Evolutionary conservation across 2,797 vertebrate species (phyloP).

Genomic region (Phoxinus dragarum): DNA sequence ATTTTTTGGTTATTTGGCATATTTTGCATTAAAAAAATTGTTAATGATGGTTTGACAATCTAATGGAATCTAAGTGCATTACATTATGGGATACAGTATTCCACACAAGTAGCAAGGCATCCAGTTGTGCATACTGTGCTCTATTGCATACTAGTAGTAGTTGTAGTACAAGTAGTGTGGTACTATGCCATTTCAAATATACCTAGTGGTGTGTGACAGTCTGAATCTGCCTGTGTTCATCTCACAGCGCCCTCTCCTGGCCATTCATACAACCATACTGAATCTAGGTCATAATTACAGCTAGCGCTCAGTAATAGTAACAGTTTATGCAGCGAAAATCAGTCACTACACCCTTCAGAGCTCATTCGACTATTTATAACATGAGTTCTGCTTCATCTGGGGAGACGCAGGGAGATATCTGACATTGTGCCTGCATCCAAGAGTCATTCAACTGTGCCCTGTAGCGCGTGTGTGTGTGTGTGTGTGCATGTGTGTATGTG

Average conservation of each 20-base stretch:
- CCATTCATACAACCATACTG: neutral
- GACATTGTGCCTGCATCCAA: constrained; percentile 5
- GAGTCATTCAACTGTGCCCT: constrained; percentile 12
- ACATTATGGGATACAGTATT: neutral
- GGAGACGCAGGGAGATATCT: constrained; percentile 7
- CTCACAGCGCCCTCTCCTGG: constrained; percentile 61
- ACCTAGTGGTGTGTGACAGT: neutral
- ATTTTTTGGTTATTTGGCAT: neutral
- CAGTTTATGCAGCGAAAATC: constrained; percentile 15
- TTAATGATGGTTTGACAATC: neutral
- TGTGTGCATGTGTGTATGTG: neutral
- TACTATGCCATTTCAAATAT: neutral
- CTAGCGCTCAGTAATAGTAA: constrained; percentile 8
- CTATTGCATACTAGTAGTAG: neutral
- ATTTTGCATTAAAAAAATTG: too few species aligned
- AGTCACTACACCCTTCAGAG: constrained; percentile 28
- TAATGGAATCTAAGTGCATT: neutral
- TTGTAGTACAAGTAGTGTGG: neutral
- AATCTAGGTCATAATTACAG: constrained; percentile 40
- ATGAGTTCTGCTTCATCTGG: neutral
- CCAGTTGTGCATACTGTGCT: neutral
- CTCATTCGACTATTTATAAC: constrained; percentile 32
- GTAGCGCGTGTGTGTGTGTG: neutral
- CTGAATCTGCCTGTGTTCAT: neutral
- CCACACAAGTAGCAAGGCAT: neutral